These are phyloP conservation scores for Bhutanitis thaidina DNA, from an alignment of 2,888 invertebrate species.

Conservation along the genomic window DNA sequence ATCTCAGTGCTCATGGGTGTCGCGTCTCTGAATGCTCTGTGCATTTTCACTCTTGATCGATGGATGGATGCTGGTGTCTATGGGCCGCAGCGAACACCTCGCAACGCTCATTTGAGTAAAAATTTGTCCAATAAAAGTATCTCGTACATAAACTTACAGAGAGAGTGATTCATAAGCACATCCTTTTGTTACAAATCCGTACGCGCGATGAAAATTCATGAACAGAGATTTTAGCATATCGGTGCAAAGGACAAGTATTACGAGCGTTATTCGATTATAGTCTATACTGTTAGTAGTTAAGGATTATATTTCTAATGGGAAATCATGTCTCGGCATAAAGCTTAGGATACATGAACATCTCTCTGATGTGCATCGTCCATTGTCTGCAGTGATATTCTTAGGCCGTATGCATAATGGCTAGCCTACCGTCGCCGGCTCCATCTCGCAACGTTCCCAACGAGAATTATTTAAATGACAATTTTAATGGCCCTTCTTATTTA, in stretches of 20 bases:
- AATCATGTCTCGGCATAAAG: background rate
- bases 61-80: no score
- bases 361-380: conserved; percentile 28
- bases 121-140: no score
- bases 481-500: conserved; percentile 14
- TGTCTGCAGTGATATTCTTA: conserved; percentile 24
- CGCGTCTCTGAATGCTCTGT: no score
- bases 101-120: no score
- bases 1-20: no score
- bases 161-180: no score
- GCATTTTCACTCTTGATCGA: no score
- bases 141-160: no score
- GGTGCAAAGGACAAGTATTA: no score
- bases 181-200: conserved; percentile 2
- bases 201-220: conserved; percentile 13
- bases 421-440: conserved; percentile 4
- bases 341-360: conserved; percentile 25
- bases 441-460: conserved; percentile 8
- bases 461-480: conserved; percentile 14
- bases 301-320: background rate
- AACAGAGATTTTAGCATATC: background rate
- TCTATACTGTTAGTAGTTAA: background rate
- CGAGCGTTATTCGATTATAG: conserved; percentile 1
- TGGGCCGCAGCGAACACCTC: no score
- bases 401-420: conserved; percentile 2